Evolutionary conservation across 1,140 invertebrate genomes (phyloP).

Genomic region (Sitodiplosis mosellana): DNA sequence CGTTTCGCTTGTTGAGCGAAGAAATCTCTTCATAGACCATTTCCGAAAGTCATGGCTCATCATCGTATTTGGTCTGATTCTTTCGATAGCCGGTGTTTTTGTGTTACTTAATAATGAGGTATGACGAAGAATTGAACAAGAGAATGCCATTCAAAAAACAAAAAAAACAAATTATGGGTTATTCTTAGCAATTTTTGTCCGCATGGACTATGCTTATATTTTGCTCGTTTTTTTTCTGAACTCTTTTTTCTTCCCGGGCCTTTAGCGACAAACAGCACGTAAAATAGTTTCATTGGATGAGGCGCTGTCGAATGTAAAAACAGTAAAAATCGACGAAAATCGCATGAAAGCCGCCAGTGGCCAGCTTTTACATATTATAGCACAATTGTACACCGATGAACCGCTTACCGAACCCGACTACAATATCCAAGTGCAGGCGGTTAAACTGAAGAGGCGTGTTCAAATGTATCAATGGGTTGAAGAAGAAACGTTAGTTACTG

Average conservation of each 20-base stretch:
- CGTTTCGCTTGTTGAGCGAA: no score
- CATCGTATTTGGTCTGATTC: no score
- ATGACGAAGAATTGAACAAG: no score
- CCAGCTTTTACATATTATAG: constrained; percentile 55
- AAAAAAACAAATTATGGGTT: no score
- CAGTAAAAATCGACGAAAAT: constrained; percentile 32
- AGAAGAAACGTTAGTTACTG: constrained; percentile 29
- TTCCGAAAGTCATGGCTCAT: no score
- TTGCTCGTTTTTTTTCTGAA: no score
- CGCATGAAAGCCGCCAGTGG: constrained; percentile 45
- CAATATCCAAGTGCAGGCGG: constrained; percentile 51
- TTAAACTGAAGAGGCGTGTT: constrained; percentile 53
- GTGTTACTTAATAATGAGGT: no score
- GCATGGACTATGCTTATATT: no score
- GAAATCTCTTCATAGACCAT: no score
- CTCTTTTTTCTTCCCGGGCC: neutral
- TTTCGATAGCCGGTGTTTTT: no score
- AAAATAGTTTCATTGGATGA: constrained; percentile 50
- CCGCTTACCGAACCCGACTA: constrained; percentile 64
- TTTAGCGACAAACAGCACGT: constrained; percentile 46
- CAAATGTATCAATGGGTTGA: constrained; percentile 91
- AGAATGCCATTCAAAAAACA: no score
- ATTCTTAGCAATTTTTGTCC: no score
- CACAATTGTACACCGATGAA: constrained; percentile 50
- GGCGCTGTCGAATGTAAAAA: constrained; percentile 38